Conservation (phyloP, 2,888 invertebrate genomes). For the Drosophila emarginata region DNA sequence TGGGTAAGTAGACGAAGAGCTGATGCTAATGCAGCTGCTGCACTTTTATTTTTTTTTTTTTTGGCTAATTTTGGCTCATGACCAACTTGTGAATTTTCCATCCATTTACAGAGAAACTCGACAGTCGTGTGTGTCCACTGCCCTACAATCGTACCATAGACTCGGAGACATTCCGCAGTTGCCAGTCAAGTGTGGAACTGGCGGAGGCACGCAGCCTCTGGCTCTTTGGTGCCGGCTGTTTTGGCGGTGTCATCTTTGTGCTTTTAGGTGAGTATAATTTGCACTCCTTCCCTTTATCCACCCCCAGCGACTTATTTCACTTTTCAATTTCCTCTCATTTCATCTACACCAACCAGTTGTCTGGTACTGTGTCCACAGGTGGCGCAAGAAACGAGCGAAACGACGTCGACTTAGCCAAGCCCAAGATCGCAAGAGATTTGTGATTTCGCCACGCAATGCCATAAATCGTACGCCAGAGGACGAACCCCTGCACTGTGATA, state of each 20-base stretch:
- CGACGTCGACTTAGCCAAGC: slow-evolving; percentile 51
- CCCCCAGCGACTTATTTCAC: neutral
- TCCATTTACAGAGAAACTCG: slow-evolving; percentile 64
- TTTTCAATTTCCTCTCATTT: neutral
- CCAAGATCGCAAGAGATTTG: slow-evolving; percentile 71
- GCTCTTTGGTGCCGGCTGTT: slow-evolving; percentile 70
- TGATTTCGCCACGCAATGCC: slow-evolving; percentile 77
- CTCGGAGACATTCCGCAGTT: slow-evolving; percentile 69
- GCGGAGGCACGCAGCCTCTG: slow-evolving; percentile 75
- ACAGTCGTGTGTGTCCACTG: slow-evolving; percentile 72
- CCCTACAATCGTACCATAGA: slow-evolving; percentile 79
- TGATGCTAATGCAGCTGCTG: slow-evolving; percentile 30
- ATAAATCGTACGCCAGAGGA: slow-evolving; percentile 62
- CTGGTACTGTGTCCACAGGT: slow-evolving; percentile 70
- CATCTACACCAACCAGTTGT: slow-evolving; percentile 51
- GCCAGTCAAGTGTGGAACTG: slow-evolving; percentile 59
- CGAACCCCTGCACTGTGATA: slow-evolving; percentile 79
- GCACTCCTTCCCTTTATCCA: neutral
- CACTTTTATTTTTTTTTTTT: neutral
- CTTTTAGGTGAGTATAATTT: slow-evolving; percentile 66
- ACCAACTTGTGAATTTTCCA: slow-evolving; percentile 50
- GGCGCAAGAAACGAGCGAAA: slow-evolving; percentile 64
- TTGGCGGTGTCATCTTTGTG: slow-evolving; percentile 67
- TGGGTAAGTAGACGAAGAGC: slow-evolving; percentile 65
- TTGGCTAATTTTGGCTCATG: slow-evolving; percentile 65